phyloP scores from a whole-genome alignment of 2,797 vertebrate species.

The Phoebastria nigripes region DNA sequence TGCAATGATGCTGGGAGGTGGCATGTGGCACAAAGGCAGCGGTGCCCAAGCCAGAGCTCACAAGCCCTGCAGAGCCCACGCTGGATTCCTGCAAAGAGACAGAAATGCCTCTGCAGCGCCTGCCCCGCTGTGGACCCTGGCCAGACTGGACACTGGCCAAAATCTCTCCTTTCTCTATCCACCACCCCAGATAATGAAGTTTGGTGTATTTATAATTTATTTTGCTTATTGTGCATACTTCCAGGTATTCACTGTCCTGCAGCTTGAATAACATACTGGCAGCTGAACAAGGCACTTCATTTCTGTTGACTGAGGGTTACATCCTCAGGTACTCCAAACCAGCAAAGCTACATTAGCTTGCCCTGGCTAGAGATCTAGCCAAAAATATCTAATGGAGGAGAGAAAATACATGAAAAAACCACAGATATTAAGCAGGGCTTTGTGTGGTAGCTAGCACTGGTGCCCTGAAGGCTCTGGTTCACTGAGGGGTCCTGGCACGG shows the following conservation, averaged over 20 bases:
- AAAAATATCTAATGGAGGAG: not conserved
- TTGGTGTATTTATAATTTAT: not conserved
- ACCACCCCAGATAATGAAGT: not conserved
- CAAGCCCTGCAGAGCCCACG: not conserved
- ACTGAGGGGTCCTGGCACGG: not conserved
- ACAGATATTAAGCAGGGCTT: not conserved
- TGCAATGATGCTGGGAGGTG: not conserved
- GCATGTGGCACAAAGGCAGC: not conserved
- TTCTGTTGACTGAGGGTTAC: not conserved
- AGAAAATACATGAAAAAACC: not conserved
- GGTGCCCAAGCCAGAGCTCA: not conserved
- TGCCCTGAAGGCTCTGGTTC: not conserved
- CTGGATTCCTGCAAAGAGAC: not conserved
- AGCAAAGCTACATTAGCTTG: not conserved
- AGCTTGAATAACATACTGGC: not conserved
- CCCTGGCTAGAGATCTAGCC: not conserved
- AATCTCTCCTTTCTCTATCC: not conserved
- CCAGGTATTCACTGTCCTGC: not conserved
- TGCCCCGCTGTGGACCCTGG: rapidly evolving
- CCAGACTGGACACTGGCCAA: rapidly evolving
- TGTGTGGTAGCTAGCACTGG: not conserved
- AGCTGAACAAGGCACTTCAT: not conserved
- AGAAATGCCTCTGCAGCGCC: not conserved
- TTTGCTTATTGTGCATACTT: not conserved
- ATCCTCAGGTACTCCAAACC: not conserved